Percentiles rank a stretch among this genome's conserved stretches.
phyloP scores from a whole-genome alignment of 2,797 vertebrate species.

The Chaenodraco wilsoni region DNA sequence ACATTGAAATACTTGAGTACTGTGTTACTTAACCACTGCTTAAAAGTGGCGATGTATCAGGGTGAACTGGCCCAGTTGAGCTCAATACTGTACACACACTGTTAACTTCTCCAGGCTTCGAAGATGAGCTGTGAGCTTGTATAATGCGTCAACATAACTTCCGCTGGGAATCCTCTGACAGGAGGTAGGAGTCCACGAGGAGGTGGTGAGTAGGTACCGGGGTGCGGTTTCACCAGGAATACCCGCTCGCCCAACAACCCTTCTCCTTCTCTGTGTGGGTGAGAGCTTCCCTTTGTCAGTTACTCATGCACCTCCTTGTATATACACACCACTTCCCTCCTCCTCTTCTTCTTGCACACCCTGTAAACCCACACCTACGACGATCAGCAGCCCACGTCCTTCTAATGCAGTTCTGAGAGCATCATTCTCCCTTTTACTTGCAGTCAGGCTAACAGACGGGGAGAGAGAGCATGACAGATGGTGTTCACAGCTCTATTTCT shows the following conservation, averaged over 20 bases:
- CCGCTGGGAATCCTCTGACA: conserved; percentile 76
- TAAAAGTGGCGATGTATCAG: conserved; percentile 10
- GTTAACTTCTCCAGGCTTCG: conserved; percentile 34
- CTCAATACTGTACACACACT: conserved; percentile 9
- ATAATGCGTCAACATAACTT: conserved; percentile 70
- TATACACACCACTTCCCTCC: conserved; percentile 69
- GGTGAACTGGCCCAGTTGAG: conserved; percentile 25
- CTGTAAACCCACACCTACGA: conserved; percentile 85
- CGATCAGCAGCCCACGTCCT: conserved; percentile 83
- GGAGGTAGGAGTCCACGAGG: conserved; percentile 77
- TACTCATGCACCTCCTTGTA: conserved; percentile 82
- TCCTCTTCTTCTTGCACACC: conserved; percentile 64
- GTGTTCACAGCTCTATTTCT: conserved; percentile 92
- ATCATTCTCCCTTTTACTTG: conserved; percentile 80
- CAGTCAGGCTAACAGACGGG: conserved; percentile 87
- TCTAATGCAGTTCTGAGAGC: conserved; percentile 80
- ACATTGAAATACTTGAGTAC: too few species aligned
- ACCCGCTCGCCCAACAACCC: conserved; percentile 83
- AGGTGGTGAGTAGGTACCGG: conserved; percentile 74
- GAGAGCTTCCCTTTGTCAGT: conserved; percentile 86
- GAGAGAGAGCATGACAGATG: conserved; percentile 88
- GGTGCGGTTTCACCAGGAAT: conserved; percentile 82
- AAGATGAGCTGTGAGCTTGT: conserved; percentile 58
- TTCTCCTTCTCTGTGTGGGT: conserved; percentile 80
- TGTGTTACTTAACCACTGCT: too few species aligned